Base-by-base conservation (phyloP, 1,140 invertebrate genomes). In the Aricia agestis region DNA sequence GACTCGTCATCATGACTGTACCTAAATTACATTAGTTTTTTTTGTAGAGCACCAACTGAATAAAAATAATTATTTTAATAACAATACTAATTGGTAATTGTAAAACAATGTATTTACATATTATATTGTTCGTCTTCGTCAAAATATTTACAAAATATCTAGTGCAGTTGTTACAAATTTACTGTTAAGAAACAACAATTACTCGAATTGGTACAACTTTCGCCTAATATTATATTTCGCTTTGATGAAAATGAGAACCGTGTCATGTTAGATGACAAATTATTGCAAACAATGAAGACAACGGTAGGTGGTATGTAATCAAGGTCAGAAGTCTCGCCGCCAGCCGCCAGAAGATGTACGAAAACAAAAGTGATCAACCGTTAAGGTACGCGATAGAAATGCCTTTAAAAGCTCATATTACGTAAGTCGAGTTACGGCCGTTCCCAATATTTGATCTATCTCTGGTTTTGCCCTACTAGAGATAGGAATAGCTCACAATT, bases 351-450 rank as follows among this genome's bases (percentile, higher is more conserved):
- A 76, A 84, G 74, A 78, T 77, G 81, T 79, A 82, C 79, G 85
- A 89, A 90, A 90, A 82, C 85, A 90, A 90, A 87, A 90, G 87
- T 90, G 82, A 84, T 84, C 82, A 63, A 82, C 76, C 76, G 68
- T 59, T 6, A 17, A 9, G 58, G 83, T 79, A 85, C 79, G 81
- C 75, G 76, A 73, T 74, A 67, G 57, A 63, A 75, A 73, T 74
- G 45, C 3, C 45, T 13, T 52, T 52, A 52, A 52, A 52, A 52
- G 65, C 73, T 74, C 67, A 84, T 81, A 79, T 85, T 85, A 80
- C 82, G 79, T 85, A 82, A 86, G 76, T 69, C 69, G 73, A 73
- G 70, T 57, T n/a, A n/a, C n/a, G n/a, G n/a, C n/a, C n/a, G n/a
- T n/a, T n/a, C n/a, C n/a, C n/a, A n/a, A n/a, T n/a, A n/a, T n/a